phyloP scores from a whole-genome alignment of 2,888 invertebrate genomes.

The Imbricaverruca yamaguchii region DNA sequence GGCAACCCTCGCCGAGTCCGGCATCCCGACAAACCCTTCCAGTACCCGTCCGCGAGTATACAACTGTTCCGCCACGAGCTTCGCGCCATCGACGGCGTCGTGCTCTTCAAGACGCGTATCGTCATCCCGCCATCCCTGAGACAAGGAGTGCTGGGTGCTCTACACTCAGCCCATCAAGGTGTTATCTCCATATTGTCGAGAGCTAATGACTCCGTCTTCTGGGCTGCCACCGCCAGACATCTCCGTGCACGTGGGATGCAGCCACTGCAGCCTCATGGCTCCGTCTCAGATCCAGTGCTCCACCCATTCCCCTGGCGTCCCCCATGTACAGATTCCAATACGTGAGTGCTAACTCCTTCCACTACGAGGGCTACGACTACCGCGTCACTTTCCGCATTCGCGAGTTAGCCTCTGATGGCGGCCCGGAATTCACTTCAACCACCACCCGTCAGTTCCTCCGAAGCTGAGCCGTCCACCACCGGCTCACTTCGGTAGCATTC shows the following conservation, averaged over 20 bases:
- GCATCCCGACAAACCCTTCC: no score
- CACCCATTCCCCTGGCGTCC: conserved; percentile 16
- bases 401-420: conserved; percentile 26
- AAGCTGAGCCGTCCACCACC: conserved; percentile 21
- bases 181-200: conserved; percentile 17
- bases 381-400: conserved; percentile 23
- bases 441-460: conserved; percentile 19
- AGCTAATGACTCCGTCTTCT: conserved; percentile 25
- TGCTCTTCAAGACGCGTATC: no score
- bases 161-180: conserved; percentile 28
- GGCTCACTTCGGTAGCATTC: conserved; percentile 24
- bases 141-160: not conserved
- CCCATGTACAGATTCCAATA: conserved; percentile 26
- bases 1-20: no score
- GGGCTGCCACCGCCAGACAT: conserved; percentile 24
- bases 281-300: conserved; percentile 26
- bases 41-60: no score
- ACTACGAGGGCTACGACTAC: conserved; percentile 19
- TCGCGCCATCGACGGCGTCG: no score
- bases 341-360: conserved; percentile 24
- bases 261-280: conserved; percentile 23
- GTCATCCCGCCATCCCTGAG: no score
- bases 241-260: conserved; percentile 3
- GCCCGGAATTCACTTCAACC: conserved; percentile 24
- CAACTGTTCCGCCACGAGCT: no score